A percentile compares a stretch with the other conserved stretches of the same genome.
phyloP scores from a whole-genome alignment of 1,140 invertebrate species.

The Physella acuta region DNA sequence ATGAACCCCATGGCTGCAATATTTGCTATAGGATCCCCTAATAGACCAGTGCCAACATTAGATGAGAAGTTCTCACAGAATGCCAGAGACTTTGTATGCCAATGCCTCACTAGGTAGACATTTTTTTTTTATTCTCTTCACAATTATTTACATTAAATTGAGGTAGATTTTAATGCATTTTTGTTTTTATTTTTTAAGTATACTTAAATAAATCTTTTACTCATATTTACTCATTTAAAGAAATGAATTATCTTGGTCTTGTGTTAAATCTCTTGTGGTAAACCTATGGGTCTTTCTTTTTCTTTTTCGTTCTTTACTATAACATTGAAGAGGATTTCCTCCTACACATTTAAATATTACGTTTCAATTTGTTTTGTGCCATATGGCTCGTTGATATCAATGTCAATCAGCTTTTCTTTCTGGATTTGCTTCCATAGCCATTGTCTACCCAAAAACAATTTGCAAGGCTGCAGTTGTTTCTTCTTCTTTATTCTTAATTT shows the following conservation, averaged over 20 bases:
- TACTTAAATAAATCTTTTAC: neutral
- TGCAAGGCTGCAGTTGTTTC: too few species aligned
- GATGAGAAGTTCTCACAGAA: slow-evolving; percentile 49
- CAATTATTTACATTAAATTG: neutral
- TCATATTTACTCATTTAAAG: neutral
- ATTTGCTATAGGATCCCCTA: slow-evolving; percentile 53
- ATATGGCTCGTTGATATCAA: too few species aligned
- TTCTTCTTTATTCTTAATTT: too few species aligned
- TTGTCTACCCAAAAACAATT: too few species aligned
- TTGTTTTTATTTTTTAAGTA: neutral
- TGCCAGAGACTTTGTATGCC: slow-evolving; percentile 51
- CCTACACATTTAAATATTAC: too few species aligned
- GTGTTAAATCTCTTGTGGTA: neutral
- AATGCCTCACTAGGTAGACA: slow-evolving; percentile 53
- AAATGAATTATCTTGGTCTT: neutral
- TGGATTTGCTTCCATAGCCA: too few species aligned
- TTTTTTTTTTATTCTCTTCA: too few species aligned
- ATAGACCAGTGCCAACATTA: slow-evolving; percentile 49
- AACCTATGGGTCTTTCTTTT: neutral
- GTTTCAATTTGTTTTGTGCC: too few species aligned
- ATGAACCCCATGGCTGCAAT: slow-evolving; percentile 59
- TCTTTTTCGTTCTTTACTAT: too few species aligned
- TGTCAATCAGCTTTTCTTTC: too few species aligned
- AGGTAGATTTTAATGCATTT: neutral
- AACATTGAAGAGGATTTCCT: too few species aligned